phyloP scores from a whole-genome alignment of 2,113 vertebrate genomes.

The Coregonus clupeaformis region DNA sequence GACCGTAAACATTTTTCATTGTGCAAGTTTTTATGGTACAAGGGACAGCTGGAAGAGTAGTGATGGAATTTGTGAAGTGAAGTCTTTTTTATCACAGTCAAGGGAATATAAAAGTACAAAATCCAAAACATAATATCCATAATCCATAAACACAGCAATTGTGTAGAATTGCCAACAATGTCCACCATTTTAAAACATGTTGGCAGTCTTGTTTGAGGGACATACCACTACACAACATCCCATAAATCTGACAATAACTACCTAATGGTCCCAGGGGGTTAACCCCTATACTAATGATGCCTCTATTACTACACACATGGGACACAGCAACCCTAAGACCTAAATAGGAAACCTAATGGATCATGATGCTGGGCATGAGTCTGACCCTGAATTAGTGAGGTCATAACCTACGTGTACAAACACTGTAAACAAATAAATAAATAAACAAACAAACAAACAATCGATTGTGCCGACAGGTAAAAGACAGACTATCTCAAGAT shows the following conservation, averaged over 20 bases:
- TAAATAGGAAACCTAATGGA: neutral
- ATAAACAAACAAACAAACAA: neutral
- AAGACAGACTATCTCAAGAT: neutral
- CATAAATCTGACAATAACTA: neutral
- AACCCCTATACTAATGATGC: conserved; percentile 1
- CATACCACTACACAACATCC: neutral
- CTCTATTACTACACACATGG: neutral
- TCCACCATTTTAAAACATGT: neutral
- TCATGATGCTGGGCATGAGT: neutral
- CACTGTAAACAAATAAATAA: neutral
- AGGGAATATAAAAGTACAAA: neutral
- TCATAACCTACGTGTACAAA: neutral
- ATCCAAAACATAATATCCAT: neutral
- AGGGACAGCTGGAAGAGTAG: conserved; percentile 28
- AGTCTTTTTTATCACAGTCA: neutral
- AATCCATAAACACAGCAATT: neutral
- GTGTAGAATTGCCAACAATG: neutral
- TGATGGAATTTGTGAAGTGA: neutral
- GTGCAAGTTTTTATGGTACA: conserved; percentile 51
- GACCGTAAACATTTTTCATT: conserved; percentile 52
- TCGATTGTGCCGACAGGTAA: neutral
- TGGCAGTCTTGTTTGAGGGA: neutral
- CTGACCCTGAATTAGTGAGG: neutral
- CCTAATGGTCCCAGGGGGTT: neutral
- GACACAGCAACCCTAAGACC: neutral